Conservation (phyloP, 2,113 vertebrate genomes). For the Machaerirhynchus nigripectus region DNA sequence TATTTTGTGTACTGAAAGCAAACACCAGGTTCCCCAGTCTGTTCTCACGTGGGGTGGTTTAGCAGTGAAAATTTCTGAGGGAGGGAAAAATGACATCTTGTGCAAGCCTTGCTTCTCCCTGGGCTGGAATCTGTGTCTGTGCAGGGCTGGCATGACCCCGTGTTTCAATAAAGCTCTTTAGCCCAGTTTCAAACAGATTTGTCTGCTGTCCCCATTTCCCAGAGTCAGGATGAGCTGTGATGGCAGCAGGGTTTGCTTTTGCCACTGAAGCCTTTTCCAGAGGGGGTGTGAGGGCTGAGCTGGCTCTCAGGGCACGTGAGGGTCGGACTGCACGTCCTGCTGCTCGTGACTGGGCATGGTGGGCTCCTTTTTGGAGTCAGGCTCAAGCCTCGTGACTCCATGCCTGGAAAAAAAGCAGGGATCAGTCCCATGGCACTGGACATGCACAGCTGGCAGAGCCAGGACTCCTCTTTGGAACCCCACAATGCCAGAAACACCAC, state of each 20-base stretch:
- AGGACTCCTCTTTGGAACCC: background rate
- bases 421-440: background rate
- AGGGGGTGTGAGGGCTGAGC: background rate
- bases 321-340: background rate
- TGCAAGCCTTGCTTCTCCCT: background rate
- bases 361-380: background rate
- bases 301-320: background rate
- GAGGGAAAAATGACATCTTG: background rate
- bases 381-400: background rate
- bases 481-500: background rate
- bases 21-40: background rate
- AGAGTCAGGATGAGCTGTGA: background rate
- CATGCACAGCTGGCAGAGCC: background rate
- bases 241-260: background rate
- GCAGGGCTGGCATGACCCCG: background rate
- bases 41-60: background rate
- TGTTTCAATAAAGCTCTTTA: background rate
- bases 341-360: background rate
- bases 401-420: background rate
- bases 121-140: background rate
- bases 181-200: background rate
- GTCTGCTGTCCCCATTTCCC: background rate
- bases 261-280: background rate
- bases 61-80: background rate
- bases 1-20: background rate